Evolutionary conservation across 1,140 invertebrate genomes (phyloP).

Genomic region (Euborellia annulipes): DNA sequence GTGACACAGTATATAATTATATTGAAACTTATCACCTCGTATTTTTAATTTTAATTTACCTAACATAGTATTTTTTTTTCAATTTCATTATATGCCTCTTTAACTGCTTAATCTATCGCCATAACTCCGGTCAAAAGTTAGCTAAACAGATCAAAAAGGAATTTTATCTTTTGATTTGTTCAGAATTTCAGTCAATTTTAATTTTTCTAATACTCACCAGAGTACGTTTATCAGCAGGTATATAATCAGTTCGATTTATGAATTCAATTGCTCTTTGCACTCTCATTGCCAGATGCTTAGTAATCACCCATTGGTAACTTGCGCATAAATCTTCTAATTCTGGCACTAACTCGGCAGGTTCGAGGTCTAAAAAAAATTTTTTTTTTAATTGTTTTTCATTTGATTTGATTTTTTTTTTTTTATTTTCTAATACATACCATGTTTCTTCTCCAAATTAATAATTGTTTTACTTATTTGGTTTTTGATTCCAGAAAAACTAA

Average conservation of each 20-base stretch:
- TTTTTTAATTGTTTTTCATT: not conserved
- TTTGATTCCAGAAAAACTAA: conserved; percentile 68
- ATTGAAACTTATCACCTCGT: too few species aligned
- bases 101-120: too few species aligned
- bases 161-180: too few species aligned
- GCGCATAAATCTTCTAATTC: conserved; percentile 75
- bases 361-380: conserved; percentile 25
- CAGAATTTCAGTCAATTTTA: not conserved
- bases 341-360: conserved; percentile 54
- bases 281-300: conserved; percentile 63
- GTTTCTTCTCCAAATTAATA: conserved; percentile 36
- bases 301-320: conserved; percentile 55
- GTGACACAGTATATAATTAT: too few species aligned
- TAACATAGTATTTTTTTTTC: too few species aligned
- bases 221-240: conserved; percentile 35
- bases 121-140: too few species aligned
- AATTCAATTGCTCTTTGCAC: conserved; percentile 70
- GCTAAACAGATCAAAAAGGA: too few species aligned
- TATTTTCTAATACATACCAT: conserved; percentile 36
- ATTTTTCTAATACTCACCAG: conserved; percentile 30
- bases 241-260: conserved; percentile 39
- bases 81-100: too few species aligned
- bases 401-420: too few species aligned
- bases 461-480: conserved; percentile 35
- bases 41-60: too few species aligned